These are phyloP conservation scores for Microtus oregoni DNA, from an alignment of 2,113 vertebrate genomes.

Conservation along the genomic window DNA sequence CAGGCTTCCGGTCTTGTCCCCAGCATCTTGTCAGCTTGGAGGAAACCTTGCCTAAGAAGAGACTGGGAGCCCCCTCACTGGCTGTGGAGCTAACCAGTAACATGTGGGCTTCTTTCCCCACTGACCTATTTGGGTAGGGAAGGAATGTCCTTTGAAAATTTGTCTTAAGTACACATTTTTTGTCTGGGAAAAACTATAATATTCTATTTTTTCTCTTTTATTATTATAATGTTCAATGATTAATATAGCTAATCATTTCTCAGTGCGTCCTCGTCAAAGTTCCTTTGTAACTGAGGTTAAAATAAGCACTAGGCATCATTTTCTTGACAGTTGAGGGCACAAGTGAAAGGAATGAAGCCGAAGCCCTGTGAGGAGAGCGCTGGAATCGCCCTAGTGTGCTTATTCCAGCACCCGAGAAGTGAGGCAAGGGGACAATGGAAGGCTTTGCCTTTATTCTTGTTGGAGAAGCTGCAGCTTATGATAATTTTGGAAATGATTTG, in stretches of 20 bases:
- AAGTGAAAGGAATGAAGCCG: background rate
- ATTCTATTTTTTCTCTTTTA: background rate
- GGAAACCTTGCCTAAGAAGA: background rate
- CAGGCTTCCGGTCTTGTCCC: background rate
- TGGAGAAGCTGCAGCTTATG: background rate
- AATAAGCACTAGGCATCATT: background rate
- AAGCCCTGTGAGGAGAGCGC: background rate
- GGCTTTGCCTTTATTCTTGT: background rate
- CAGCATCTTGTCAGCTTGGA: background rate
- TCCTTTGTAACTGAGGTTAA: background rate
- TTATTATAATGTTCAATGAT: background rate
- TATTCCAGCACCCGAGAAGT: background rate
- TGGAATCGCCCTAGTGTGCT: background rate
- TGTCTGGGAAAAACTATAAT: background rate
- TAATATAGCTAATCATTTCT: background rate
- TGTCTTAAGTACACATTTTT: background rate
- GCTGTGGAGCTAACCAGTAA: rapidly evolving
- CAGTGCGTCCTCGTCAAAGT: background rate
- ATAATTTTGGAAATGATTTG: constrained; percentile 5
- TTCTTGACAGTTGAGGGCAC: background rate
- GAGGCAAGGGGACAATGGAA: background rate
- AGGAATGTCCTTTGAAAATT: background rate
- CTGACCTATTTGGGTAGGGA: background rate
- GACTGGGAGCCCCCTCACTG: background rate
- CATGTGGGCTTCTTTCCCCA: background rate